Evolutionary conservation across 1,140 invertebrate genomes (phyloP).

Genomic region (Monomorium pharaonis): DNA sequence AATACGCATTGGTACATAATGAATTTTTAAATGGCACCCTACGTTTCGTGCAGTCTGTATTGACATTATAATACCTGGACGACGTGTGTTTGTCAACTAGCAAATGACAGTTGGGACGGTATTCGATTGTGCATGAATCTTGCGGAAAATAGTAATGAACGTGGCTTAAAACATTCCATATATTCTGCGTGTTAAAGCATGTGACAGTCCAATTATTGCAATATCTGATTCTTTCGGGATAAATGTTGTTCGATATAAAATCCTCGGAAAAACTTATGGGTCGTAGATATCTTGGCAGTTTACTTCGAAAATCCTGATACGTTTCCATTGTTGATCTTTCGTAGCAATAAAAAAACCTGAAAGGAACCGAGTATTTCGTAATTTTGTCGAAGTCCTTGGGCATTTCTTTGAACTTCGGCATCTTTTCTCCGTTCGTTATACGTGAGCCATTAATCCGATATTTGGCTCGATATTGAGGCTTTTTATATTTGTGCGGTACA

Average conservation of each 20-base stretch:
- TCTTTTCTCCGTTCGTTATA: background rate
- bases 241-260: background rate
- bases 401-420: background rate
- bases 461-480: conserved; percentile 12
- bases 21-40: background rate
- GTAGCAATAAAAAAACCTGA: background rate
- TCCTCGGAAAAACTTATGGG: background rate
- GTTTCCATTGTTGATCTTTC: background rate
- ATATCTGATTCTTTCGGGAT: background rate
- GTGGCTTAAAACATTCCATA: background rate
- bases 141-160: background rate
- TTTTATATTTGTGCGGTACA: background rate
- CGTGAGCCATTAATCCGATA: background rate
- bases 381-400: background rate
- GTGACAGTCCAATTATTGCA: background rate
- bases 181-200: background rate
- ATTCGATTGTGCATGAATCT: background rate
- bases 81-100: background rate
- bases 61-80: background rate
- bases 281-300: too few species aligned
- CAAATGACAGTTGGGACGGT: background rate
- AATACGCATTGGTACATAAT: background rate
- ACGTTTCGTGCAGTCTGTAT: background rate
- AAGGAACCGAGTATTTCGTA: background rate
- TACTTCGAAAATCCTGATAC: background rate